Evolutionary conservation across 1,140 invertebrate genomes (phyloP), one percentile per base, ranked within the genome.

Genomic region (Lordiphosa stackelbergi): DNA sequence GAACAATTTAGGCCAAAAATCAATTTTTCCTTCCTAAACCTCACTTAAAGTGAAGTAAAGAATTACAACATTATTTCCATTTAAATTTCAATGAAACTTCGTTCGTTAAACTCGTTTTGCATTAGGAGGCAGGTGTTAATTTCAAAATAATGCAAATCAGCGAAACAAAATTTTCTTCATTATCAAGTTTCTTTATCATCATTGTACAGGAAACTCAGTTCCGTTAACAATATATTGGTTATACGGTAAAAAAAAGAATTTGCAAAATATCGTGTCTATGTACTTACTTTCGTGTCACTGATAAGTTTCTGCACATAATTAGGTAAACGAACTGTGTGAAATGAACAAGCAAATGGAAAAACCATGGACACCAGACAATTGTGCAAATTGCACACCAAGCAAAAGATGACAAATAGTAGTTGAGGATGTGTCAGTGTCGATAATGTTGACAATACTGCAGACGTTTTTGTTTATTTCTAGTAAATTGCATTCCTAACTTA

Each of bases 61-160:
- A 34, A 46, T 46, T 46, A 34, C 43, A 34, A 46, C 43, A 46
- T 46, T 31, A 46, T 46, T 46, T 46, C 43, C 24, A 46, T 31
- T 46, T 11, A 46, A 46, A 34, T 46, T 8, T 46, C 43, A 28
- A 46, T 46, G 12, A 13, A 46, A 46, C 10, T n/a, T n/a, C 1
- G 43, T 46, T 31, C 43, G 13, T 46, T 34, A 24, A 46, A 46
- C 43, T 46, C 43, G 43, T 8, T 46, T 46, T 46, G 43, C 43
- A 46, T 46, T 46, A 34, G 43, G 43, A 34, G 24, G 43, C 43
- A 46, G 43, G 43, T 46, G 43, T 46, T 46, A 34, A 46, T 31
- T 46, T 7, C 12, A 34, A 11, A 11, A 16, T 9, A 41, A 3
- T 19, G 16, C 7, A 41, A 11, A 40, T 12, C 11, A 40, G 11